phyloP scores from a whole-genome alignment of 2,888 invertebrate genomes.

The Volucella zonaria region DNA sequence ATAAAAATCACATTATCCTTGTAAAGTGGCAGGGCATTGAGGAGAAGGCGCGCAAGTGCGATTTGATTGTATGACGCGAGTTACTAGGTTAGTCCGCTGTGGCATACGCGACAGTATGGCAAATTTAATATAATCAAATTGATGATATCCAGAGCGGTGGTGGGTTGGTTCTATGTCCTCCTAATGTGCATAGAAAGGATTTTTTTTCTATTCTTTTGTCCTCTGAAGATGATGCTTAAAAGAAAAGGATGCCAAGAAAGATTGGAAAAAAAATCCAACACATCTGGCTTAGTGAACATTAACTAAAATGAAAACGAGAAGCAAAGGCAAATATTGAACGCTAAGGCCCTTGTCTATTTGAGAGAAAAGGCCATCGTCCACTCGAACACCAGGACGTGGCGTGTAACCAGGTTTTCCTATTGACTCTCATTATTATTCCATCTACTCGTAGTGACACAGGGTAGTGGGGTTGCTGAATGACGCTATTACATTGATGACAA shows the following conservation, averaged over 20 bases:
- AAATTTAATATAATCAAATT: conserved; percentile 71
- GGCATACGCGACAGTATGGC: not conserved
- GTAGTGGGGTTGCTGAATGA: conserved; percentile 16
- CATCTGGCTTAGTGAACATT: conserved; percentile 55
- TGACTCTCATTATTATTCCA: conserved; percentile 68
- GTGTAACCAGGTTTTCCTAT: conserved; percentile 45
- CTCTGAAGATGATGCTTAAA: conserved; percentile 13
- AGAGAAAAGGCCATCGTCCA: conserved; percentile 32
- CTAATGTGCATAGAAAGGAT: conserved; percentile 43
- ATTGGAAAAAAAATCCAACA: conserved; percentile 30
- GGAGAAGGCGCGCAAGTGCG: not conserved
- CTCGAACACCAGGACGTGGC: conserved; percentile 21
- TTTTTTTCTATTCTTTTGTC: conserved; percentile 49
- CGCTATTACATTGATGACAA: conserved; percentile 57
- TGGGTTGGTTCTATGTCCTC: conserved; percentile 37
- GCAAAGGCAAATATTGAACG: conserved; percentile 49
- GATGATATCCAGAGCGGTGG: conserved; percentile 48
- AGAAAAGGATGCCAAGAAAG: conserved; percentile 5
- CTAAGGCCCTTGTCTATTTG: not conserved
- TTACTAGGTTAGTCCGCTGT: not conserved
- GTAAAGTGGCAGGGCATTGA: conserved; percentile 31
- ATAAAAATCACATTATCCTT: conserved; percentile 68
- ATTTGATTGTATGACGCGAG: conserved; percentile 39
- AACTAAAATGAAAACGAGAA: conserved; percentile 22
- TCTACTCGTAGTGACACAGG: conserved; percentile 33